Percentiles rank a stretch among this genome's conserved stretches.
These are phyloP conservation scores for Ptychodera flava DNA, from an alignment of 35 echinoderm and acorn worm species.

Conservation along the genomic window DNA sequence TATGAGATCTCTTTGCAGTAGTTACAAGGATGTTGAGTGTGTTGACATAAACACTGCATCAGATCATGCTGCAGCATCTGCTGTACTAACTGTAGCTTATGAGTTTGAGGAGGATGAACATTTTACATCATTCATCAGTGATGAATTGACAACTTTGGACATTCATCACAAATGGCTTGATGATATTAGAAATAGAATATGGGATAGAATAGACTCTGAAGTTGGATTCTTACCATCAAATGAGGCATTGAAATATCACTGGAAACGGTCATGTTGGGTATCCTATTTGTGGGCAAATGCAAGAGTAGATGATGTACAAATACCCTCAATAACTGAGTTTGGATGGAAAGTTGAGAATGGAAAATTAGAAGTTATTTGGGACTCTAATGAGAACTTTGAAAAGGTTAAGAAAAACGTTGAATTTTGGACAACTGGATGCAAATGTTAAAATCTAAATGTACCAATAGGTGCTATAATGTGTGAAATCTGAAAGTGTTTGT, in stretches of 20 bases:
- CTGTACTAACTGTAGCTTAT: too few species aligned
- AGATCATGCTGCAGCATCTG: too few species aligned
- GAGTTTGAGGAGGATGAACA: too few species aligned
- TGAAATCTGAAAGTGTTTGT: conserved; percentile 14
- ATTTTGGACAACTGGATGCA: conserved; percentile 23
- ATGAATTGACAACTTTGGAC: background rate
- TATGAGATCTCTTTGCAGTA: too few species aligned
- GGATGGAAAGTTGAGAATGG: conserved; percentile 9
- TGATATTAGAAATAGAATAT: conserved; percentile 7
- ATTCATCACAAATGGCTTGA: background rate
- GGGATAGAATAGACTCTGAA: conserved; percentile 8
- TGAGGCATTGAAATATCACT: conserved; percentile 28
- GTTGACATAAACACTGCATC: too few species aligned
- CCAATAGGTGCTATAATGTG: background rate
- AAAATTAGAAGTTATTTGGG: conserved; percentile 7
- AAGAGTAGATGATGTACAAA: background rate
- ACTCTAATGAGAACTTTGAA: conserved; percentile 4
- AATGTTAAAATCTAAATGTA: conserved; percentile 28
- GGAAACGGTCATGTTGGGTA: conserved; percentile 34
- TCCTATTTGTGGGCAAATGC: conserved; percentile 18
- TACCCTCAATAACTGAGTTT: background rate
- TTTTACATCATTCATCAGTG: conserved; percentile 1
- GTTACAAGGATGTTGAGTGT: too few species aligned
- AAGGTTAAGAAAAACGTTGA: conserved; percentile 14
- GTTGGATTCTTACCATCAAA: conserved; percentile 31